Conservation (phyloP, 2,113 vertebrate species). For the Azemiops feae region DNA sequence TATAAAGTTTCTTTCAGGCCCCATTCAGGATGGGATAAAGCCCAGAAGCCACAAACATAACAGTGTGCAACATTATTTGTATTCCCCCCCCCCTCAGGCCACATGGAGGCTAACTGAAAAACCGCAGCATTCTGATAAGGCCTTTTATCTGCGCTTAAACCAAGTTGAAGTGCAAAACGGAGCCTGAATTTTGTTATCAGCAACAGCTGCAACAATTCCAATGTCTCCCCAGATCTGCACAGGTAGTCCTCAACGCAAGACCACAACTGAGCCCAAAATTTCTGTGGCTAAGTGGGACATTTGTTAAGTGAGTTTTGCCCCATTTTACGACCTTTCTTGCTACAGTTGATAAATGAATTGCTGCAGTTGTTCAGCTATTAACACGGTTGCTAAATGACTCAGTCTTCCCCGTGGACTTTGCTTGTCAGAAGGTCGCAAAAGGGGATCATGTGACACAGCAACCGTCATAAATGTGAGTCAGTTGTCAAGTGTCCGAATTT, state of each 20-base stretch:
- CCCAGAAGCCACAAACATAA: neutral
- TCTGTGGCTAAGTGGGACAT: neutral
- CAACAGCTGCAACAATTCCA: accelerated
- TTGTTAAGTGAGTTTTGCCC: neutral
- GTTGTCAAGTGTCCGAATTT: neutral
- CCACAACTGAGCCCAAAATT: neutral
- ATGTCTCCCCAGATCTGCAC: neutral
- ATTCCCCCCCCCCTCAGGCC: neutral
- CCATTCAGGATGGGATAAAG: neutral
- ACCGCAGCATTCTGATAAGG: neutral
- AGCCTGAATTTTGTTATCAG: neutral
- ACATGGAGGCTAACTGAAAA: neutral
- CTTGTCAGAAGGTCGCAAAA: neutral
- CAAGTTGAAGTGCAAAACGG: neutral
- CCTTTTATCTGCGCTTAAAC: neutral
- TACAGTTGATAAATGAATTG: too few relatives aligned
- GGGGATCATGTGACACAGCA: too few relatives aligned
- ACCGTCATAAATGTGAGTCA: neutral
- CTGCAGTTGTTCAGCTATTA: too few relatives aligned
- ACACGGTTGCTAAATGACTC: too few relatives aligned
- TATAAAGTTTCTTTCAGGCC: neutral
- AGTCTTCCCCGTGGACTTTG: neutral
- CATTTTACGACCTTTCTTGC: too few relatives aligned
- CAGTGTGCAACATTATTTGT: neutral
- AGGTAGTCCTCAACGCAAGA: neutral